These are phyloP conservation scores for Elmis aenea DNA, from an alignment of 2,888 invertebrate genomes.

Conservation along the genomic window DNA sequence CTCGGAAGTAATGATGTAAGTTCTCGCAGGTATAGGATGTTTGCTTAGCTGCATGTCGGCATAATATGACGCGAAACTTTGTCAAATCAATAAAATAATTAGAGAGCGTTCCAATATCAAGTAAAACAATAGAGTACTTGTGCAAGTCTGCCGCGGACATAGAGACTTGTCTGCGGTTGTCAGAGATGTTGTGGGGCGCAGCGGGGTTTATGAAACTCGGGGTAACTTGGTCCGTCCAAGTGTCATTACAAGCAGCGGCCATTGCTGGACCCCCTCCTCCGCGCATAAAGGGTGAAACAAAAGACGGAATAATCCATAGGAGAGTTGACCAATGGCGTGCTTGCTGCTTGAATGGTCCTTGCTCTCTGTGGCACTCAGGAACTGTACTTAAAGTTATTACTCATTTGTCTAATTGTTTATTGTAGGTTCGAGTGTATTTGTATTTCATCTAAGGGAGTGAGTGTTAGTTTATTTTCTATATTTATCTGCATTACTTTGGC, in stretches of 20 bases:
- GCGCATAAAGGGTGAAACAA: slow-evolving; percentile 43
- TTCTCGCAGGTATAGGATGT: no score
- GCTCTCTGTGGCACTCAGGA: slow-evolving; percentile 16
- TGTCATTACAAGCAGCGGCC: slow-evolving; percentile 48
- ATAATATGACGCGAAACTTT: no score
- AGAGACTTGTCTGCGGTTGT: slow-evolving; percentile 29
- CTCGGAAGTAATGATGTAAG: no score
- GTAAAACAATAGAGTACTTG: slow-evolving; percentile 5
- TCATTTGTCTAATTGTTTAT: slow-evolving; percentile 30
- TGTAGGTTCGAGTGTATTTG: slow-evolving; percentile 7
- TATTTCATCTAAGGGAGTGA: not conserved
- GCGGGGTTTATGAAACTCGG: slow-evolving; percentile 34
- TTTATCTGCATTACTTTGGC: no score
- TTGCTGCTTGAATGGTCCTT: slow-evolving; percentile 25
- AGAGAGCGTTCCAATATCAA: no score
- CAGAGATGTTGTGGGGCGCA: slow-evolving; percentile 23
- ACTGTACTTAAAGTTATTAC: slow-evolving; percentile 24
- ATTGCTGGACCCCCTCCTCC: slow-evolving; percentile 39
- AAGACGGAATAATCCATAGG: slow-evolving; percentile 50
- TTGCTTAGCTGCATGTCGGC: no score
- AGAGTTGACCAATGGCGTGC: slow-evolving; percentile 47
- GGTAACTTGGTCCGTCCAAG: slow-evolving; percentile 44
- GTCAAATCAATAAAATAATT: no score
- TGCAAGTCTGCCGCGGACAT: slow-evolving; percentile 12
- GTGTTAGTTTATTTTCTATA: no score